Evolutionary conservation across 1,140 invertebrate genomes (phyloP), one percentile per base, ranked within the genome.

Genomic region (Rhynchophorus ferrugineus): DNA sequence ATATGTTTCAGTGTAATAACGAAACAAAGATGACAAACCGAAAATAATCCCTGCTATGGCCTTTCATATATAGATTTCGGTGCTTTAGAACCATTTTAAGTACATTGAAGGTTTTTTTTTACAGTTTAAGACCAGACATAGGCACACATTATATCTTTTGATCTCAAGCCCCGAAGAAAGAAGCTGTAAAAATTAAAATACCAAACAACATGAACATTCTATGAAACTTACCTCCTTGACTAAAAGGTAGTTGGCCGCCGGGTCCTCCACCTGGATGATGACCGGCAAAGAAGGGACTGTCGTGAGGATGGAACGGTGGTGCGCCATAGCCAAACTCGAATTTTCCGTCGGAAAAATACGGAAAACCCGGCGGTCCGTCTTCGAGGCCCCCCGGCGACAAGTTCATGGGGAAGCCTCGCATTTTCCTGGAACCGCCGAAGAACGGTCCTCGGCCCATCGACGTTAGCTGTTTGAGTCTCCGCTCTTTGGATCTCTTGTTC

Each of bases 401-500:
- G 71, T 91, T 91, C 80, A 91, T 83, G 41, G 88, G 87, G 71
- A 91, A 92, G 21, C 88, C 89, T 24, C 89, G 75, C 84, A 92
- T 90, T 72, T 92, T 93, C 56, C 89, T 79, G 18, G 89, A 89
- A 17, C 86, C 86, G 19, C 87, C 87, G 76, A 91, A 91, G 75
- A 91, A 92, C 11, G 87, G 89, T 35, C 86, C 86, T 29, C 88
- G 77, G 62, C 94, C 93, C 88, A 92, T 91, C 49, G 88, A 91
- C 44, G 89, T 91, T 59, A 92, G 78, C 67, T 92, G 89, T 67
- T 92, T 91, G 65, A 95, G 80, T 58, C 95, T 83, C 54, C 95
- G 78, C 74, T 96, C 93, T 76, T 99, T 99, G 61, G 95, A 96
- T 54, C 95, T 79, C 66, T 97, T 97, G 74, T 98, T 99, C 79